Percentiles rank a stretch among this genome's conserved stretches.
Conservation (phyloP, 2,888 invertebrate species). For the Euclidia mi region DNA sequence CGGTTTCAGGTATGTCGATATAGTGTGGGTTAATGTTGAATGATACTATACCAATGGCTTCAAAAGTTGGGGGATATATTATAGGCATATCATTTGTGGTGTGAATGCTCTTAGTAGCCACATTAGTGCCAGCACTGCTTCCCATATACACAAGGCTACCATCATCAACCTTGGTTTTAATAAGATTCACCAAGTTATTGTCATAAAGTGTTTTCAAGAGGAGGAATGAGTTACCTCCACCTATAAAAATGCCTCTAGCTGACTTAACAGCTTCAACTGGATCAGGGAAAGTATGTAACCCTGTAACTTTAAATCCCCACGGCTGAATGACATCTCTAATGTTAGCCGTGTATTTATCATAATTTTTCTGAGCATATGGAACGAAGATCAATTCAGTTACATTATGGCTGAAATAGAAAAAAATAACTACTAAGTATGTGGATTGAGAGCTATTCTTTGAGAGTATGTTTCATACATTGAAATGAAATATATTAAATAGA, state of each 20-base stretch:
- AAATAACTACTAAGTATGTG: too few relatives aligned
- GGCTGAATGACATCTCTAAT: constrained; percentile 90
- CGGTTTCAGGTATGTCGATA: constrained; percentile 90
- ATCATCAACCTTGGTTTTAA: constrained; percentile 91
- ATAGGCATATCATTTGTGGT: constrained; percentile 98
- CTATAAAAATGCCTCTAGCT: constrained; percentile 93
- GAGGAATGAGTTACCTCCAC: constrained; percentile 95
- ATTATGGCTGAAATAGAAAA: constrained; percentile 88
- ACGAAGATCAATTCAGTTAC: constrained; percentile 92
- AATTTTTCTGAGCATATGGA: constrained; percentile 93
- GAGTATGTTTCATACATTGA: too few relatives aligned
- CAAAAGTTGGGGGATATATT: constrained; percentile 93
- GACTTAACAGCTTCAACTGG: constrained; percentile 88
- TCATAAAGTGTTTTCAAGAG: constrained; percentile 93
- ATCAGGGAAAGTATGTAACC: constrained; percentile 91
- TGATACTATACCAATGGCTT: constrained; percentile 93
- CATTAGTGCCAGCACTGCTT: constrained; percentile 95
- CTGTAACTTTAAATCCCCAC: constrained; percentile 92
- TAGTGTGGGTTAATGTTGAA: constrained; percentile 97
- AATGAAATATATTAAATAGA: constrained; percentile 1
- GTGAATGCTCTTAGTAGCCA: constrained; percentile 94
- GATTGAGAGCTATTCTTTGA: too few relatives aligned
- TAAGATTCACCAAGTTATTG: constrained; percentile 90
- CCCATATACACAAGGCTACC: constrained; percentile 93
- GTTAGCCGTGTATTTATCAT: constrained; percentile 91